Evolutionary conservation across 2,888 invertebrate genomes (phyloP).

Genomic region (Leucania comma): DNA sequence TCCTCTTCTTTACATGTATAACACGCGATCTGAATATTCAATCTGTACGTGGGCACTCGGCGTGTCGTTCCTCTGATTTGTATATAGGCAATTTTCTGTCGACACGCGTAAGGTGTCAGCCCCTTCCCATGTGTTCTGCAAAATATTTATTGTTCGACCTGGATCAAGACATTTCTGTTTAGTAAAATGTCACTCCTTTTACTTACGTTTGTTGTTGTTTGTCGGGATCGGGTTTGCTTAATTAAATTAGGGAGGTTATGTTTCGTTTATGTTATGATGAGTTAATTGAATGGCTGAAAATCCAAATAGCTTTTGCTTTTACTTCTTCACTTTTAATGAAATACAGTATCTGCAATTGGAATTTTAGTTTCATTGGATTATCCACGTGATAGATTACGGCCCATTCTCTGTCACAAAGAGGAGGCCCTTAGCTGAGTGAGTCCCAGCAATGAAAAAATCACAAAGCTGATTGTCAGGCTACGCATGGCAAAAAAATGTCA

Average conservation of each 20-base stretch:
- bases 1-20: slow-evolving; percentile 25
- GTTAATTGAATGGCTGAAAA: slow-evolving; percentile 9
- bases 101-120: slow-evolving; percentile 46
- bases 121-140: slow-evolving; percentile 14
- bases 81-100: slow-evolving; percentile 45
- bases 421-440: too few relatives aligned
- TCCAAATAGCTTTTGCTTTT: background rate
- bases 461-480: background rate
- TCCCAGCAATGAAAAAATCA: too few relatives aligned
- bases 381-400: too few relatives aligned
- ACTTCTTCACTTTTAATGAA: background rate
- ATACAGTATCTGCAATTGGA: background rate
- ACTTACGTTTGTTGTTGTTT: slow-evolving; percentile 27
- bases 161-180: slow-evolving; percentile 33
- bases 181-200: slow-evolving; percentile 41
- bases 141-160: slow-evolving; percentile 50
- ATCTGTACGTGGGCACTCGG: slow-evolving; percentile 43
- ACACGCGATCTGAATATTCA: slow-evolving; percentile 52
- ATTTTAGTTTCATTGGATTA: too few relatives aligned
- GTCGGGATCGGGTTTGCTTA: background rate
- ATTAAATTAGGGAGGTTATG: slow-evolving; percentile 10
- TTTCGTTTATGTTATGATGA: slow-evolving; percentile 5
- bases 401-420: too few relatives aligned
- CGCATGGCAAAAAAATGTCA: background rate
- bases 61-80: slow-evolving; percentile 41